A percentile compares a stretch with the other conserved stretches of the same genome.
phyloP scores from a whole-genome alignment of 2,888 invertebrate genomes.

The Linnaemya tessellans region DNA sequence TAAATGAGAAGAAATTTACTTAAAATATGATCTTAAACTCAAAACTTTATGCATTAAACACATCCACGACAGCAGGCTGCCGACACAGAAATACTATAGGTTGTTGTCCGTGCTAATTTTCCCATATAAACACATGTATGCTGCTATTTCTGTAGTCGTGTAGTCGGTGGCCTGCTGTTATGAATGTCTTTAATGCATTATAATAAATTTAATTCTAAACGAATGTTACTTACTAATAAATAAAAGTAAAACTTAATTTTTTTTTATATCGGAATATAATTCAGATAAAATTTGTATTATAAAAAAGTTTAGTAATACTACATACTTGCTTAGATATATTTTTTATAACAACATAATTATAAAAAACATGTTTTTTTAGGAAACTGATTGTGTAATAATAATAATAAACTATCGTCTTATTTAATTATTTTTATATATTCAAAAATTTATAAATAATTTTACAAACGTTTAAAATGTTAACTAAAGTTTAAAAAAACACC shows the following conservation, averaged over 20 bases:
- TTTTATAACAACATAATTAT: conserved; percentile 10
- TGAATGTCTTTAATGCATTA: too few species aligned
- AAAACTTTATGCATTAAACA: too few species aligned
- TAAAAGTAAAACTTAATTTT: conserved; percentile 25
- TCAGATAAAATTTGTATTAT: not conserved
- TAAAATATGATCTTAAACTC: not conserved
- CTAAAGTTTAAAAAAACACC: not conserved
- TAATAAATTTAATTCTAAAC: conserved; percentile 5
- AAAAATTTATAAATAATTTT: not conserved
- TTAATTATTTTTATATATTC: not conserved
- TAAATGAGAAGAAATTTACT: conserved; percentile 21
- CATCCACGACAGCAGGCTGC: too few species aligned
- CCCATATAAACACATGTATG: too few species aligned
- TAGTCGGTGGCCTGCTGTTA: too few species aligned
- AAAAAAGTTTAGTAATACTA: too few species aligned
- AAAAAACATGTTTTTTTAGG: not conserved
- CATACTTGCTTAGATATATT: not conserved
- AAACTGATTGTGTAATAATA: conserved; percentile 31
- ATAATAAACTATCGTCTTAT: not conserved
- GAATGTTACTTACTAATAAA: not conserved
- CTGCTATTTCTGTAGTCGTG: too few species aligned
- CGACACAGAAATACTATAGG: too few species aligned
- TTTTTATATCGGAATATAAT: conserved; percentile 8
- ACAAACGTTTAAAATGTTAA: conserved; percentile 2
- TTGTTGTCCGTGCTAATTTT: too few species aligned